Conservation (phyloP, 64 coral and sea anemone genomes). For the Hydrozoanthus tunicans region DNA sequence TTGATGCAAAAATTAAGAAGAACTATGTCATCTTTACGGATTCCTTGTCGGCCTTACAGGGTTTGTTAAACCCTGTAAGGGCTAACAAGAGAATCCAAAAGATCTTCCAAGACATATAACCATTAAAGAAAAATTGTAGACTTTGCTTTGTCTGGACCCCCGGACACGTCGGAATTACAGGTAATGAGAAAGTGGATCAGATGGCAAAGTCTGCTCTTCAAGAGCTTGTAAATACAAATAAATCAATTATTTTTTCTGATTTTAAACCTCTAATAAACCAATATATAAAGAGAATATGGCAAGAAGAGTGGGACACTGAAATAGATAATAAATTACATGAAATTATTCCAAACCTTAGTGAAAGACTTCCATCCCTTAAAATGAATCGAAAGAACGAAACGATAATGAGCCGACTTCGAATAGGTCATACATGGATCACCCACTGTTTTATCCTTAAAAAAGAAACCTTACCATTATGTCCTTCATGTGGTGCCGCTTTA, state of each 20-base stretch:
- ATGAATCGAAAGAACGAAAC: neutral
- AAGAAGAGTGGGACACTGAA: constrained; percentile 29
- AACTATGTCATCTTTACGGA: neutral
- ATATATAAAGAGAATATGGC: constrained; percentile 31
- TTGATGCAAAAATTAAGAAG: neutral
- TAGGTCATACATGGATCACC: neutral
- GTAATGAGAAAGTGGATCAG: constrained; percentile 27
- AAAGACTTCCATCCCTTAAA: neutral
- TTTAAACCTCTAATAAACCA: neutral
- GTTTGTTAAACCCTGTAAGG: no score
- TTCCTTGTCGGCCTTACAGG: no score
- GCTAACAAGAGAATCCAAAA: neutral
- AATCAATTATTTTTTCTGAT: neutral
- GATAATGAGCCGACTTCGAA: neutral
- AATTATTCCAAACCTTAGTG: constrained; percentile 10
- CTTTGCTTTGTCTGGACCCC: constrained; percentile 41
- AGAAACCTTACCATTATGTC: neutral
- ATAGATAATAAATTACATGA: constrained; percentile 34
- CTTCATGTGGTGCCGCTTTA: neutral
- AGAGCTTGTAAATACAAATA: neutral
- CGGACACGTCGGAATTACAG: constrained; percentile 35
- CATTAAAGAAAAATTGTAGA: constrained; percentile 6
- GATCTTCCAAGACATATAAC: neutral
- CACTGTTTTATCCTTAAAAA: neutral
- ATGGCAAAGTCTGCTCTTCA: constrained; percentile 33